Evolutionary conservation across 2,888 invertebrate genomes (phyloP).

Genomic region (Megamerina dolium): DNA sequence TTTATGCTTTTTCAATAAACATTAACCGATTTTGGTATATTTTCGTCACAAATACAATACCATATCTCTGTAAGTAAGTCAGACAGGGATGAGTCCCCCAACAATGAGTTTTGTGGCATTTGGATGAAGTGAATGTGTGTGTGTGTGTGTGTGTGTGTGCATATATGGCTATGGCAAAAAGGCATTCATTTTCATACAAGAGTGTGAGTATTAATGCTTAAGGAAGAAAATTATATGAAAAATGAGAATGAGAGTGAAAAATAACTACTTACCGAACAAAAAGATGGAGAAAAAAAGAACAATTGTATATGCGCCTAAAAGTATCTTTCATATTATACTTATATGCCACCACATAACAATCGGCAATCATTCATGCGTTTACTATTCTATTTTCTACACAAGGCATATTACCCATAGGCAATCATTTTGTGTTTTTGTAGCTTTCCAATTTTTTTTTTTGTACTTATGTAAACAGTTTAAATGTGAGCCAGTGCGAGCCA

Average conservation of each 20-base stretch:
- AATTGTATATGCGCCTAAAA: slow-evolving; percentile 23
- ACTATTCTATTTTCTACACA: slow-evolving; percentile 36
- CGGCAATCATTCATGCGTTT: slow-evolving; percentile 41
- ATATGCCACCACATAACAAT: slow-evolving; percentile 12
- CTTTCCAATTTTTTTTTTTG: slow-evolving; percentile 14
- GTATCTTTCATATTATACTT: slow-evolving; percentile 29
- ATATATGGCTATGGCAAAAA: no score
- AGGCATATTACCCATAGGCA: slow-evolving; percentile 8
- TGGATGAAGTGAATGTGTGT: neutral
- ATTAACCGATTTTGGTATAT: slow-evolving; percentile 49
- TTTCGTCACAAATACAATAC: slow-evolving; percentile 17
- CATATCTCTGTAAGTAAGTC: no score
- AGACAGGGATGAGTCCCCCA: no score
- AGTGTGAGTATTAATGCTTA: no score
- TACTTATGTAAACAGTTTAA: no score
- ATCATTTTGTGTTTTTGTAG: slow-evolving; percentile 19
- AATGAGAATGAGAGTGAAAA: neutral
- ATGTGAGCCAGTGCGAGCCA: slow-evolving; percentile 3
- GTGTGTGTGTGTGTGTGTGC: neutral
- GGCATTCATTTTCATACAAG: neutral
- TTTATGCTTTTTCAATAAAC: slow-evolving; percentile 52
- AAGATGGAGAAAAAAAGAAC: no score
- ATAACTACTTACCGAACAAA: no score
- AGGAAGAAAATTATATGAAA: no score
- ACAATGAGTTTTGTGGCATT: no score